Percentiles rank a stretch among this genome's conserved stretches.
Evolutionary conservation across 2,113 vertebrate species (phyloP).

Genomic region (Spea bombifrons): DNA sequence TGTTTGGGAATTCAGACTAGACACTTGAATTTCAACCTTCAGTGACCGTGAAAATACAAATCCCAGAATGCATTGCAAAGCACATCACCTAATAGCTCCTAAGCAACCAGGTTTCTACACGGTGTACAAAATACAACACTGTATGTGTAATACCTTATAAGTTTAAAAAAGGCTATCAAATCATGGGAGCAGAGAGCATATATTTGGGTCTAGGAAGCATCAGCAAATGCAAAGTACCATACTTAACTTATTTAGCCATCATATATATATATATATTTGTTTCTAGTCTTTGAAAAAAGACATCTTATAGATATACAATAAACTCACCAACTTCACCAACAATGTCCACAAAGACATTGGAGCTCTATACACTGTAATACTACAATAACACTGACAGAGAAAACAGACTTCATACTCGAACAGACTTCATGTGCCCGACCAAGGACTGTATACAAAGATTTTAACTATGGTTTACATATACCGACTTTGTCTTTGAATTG

Average conservation of each 20-base stretch:
- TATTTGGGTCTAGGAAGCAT: constrained; percentile 67
- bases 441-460: constrained; percentile 70
- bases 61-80: constrained; percentile 63
- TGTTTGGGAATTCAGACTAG: constrained; percentile 62
- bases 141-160: constrained; percentile 61
- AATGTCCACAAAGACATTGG: constrained; percentile 81
- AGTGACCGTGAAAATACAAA: constrained; percentile 61
- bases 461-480: constrained; percentile 66
- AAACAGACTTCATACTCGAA: constrained; percentile 74
- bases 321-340: constrained; percentile 71
- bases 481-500: constrained; percentile 64
- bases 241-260: constrained; percentile 69
- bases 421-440: constrained; percentile 63
- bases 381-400: constrained; percentile 78
- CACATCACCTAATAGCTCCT: constrained; percentile 56
- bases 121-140: constrained; percentile 65
- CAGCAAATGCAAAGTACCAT: constrained; percentile 67
- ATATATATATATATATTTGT: constrained; percentile 78
- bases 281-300: constrained; percentile 77
- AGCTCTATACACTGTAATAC: constrained; percentile 77
- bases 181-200: constrained; percentile 65
- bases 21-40: constrained; percentile 49
- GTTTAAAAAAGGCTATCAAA: constrained; percentile 59
- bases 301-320: constrained; percentile 72
- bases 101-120: constrained; percentile 56